Base-by-base conservation (phyloP, 2,888 invertebrate genomes). In the Chaetogeoica ovagalla region DNA sequence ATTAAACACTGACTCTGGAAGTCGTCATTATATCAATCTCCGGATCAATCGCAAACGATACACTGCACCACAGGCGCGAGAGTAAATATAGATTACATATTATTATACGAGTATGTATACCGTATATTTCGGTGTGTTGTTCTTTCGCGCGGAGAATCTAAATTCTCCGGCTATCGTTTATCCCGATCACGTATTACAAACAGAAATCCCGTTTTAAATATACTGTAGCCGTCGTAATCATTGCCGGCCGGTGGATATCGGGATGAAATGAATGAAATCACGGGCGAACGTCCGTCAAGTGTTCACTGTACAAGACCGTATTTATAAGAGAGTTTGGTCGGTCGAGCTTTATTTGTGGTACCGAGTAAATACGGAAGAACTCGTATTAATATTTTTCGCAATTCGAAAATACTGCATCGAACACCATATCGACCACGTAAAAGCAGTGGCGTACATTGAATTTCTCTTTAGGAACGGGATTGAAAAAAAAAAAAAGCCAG, bases 131-230 rank as follows among this genome's bases (percentile, higher is more conserved):
- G 13, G 48, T 48, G 11, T 48, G 11, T 3, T 9, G 43, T 43
- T 43, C 30, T 73, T 74, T 23, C 65, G n/a, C 68, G 21, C 48
- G 17, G 17, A 11, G 37, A 48, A 68, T 30, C 43, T 23, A 11
- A 69, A 69, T 48, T 52, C 30, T 30, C 69, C 59, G n/a, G 48
- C n/a, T 69, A 76, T 77, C 59, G 30, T 77, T 69, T 21, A 69
- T 60, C 76, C 76, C 30, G 69, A 77, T 77, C 76, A 77, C 76
- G 76, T 77, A 60, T 60, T 30, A 37, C 17, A 57, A 39, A 62
- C 52, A 60, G 52, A 69, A 59, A 68, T 77, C 48, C 52, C 60
- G 48, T 77, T 77, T 62, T 60, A 60, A 77, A 77, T 65, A 77
- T 65, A 60, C 7, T 9, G 30, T 0, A 55, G 37, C 62, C n/a